phyloP scores from a whole-genome alignment of 2,113 vertebrate genomes.

The Pygoscelis adeliae region DNA sequence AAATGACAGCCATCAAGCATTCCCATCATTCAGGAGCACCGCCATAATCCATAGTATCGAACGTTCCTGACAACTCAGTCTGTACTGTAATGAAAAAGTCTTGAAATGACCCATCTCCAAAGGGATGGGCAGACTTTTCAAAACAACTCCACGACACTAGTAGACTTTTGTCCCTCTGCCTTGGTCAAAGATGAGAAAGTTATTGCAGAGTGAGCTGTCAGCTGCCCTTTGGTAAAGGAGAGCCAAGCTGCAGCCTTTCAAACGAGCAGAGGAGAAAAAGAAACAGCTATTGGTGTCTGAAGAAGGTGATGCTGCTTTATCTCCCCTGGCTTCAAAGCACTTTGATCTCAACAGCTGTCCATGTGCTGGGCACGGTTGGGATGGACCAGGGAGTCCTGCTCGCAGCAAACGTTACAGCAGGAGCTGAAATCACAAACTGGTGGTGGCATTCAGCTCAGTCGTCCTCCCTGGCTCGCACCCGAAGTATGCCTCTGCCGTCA shows the following conservation, averaged over 20 bases:
- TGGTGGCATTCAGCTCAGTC: background rate
- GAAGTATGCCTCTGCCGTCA: fast-evolving
- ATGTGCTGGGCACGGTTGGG: fast-evolving
- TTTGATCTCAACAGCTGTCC: background rate
- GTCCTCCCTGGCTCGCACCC: background rate
- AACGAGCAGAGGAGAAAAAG: background rate
- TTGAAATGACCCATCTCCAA: background rate
- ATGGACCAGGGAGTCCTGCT: background rate
- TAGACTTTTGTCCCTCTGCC: background rate
- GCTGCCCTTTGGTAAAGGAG: background rate
- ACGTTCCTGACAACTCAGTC: conserved; percentile 22
- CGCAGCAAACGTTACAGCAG: background rate
- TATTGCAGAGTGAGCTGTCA: background rate
- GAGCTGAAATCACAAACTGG: background rate
- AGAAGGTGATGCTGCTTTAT: background rate
- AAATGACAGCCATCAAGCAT: conserved; percentile 65
- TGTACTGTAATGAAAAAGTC: conserved; percentile 30
- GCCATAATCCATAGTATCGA: conserved; percentile 48
- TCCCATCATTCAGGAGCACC: conserved; percentile 27
- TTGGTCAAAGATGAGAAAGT: background rate
- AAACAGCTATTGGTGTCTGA: background rate
- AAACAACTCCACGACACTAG: fast-evolving
- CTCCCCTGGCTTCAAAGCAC: background rate
- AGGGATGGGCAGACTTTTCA: background rate
- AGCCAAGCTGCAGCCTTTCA: background rate